Evolutionary conservation across 2,888 invertebrate species (phyloP).

Genomic region (Leptopilina myrica): DNA sequence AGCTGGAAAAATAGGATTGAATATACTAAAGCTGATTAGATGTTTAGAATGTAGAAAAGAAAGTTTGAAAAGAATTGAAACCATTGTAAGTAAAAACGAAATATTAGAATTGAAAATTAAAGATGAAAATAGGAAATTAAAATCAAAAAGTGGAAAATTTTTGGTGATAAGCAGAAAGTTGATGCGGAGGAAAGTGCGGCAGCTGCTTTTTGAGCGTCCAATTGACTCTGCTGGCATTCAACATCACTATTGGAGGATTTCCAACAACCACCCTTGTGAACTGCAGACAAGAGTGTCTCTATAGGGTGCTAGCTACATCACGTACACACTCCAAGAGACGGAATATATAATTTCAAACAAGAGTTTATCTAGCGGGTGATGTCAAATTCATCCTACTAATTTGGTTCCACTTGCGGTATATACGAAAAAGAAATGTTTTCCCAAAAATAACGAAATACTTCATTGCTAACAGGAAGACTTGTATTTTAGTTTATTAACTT

Average conservation of each 20-base stretch:
- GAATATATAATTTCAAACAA: constrained; percentile 12
- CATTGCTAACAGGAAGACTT: too few species aligned
- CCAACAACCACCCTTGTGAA: constrained; percentile 15
- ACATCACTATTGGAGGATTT: constrained; percentile 9
- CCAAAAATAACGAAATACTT: too few species aligned
- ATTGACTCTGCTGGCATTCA: constrained; percentile 17
- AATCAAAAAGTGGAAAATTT: not conserved
- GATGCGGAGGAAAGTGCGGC: not conserved
- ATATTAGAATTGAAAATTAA: too few species aligned
- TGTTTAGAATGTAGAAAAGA: too few species aligned
- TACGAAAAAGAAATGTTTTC: too few species aligned
- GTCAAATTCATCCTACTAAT: not conserved
- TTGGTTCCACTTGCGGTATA: not conserved
- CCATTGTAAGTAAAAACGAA: too few species aligned
- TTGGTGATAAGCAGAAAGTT: not conserved
- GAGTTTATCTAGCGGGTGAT: not conserved
- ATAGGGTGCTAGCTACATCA: constrained; percentile 6
- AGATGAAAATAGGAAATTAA: not conserved
- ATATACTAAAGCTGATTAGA: too few species aligned
- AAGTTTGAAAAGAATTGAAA: too few species aligned
- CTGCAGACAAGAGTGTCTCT: not conserved
- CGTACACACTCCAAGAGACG: not conserved
- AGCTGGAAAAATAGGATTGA: too few species aligned
- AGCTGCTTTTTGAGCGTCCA: constrained; percentile 12
- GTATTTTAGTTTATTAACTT: too few species aligned